phyloP scores from a whole-genome alignment of 2,113 vertebrate genomes.

The Cacatua alba region DNA sequence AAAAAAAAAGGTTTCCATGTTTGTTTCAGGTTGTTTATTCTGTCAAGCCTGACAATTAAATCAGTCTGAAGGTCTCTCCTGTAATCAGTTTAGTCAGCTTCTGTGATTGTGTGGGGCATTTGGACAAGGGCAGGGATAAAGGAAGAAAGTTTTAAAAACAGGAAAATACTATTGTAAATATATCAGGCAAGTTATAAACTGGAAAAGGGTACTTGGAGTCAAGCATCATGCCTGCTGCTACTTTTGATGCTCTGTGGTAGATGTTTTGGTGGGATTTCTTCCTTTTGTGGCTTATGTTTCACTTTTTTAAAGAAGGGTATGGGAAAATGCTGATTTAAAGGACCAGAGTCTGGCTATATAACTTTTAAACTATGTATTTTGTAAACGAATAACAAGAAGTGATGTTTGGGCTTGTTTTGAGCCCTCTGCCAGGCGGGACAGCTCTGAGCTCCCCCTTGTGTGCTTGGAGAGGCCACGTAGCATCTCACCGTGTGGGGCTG shows the following conservation, averaged over 20 bases:
- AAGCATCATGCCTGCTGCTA: not conserved
- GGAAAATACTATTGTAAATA: constrained; percentile 49
- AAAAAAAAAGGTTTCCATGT: constrained; percentile 51
- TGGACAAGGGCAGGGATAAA: not conserved
- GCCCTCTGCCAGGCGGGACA: fast-evolving
- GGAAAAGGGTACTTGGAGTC: constrained; percentile 8
- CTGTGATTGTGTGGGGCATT: not conserved
- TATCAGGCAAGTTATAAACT: not conserved
- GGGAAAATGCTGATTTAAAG: not conserved
- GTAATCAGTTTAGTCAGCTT: constrained; percentile 52
- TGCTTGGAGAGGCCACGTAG: fast-evolving
- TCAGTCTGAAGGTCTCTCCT: constrained; percentile 16
- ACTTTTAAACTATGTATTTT: not conserved
- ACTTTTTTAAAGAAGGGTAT: not conserved
- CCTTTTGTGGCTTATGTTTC: not conserved
- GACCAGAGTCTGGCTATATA: not conserved
- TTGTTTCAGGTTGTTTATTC: constrained; percentile 36
- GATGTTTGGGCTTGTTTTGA: not conserved
- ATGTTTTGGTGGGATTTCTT: not conserved
- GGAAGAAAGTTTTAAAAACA: constrained; percentile 53
- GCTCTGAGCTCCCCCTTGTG: not conserved
- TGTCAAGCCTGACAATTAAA: not conserved
- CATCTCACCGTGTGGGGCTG: not conserved
- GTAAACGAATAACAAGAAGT: not conserved
- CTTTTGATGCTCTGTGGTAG: not conserved